These are phyloP conservation scores for Falco biarmicus DNA, from an alignment of 2,797 vertebrate genomes.

Conservation along the genomic window DNA sequence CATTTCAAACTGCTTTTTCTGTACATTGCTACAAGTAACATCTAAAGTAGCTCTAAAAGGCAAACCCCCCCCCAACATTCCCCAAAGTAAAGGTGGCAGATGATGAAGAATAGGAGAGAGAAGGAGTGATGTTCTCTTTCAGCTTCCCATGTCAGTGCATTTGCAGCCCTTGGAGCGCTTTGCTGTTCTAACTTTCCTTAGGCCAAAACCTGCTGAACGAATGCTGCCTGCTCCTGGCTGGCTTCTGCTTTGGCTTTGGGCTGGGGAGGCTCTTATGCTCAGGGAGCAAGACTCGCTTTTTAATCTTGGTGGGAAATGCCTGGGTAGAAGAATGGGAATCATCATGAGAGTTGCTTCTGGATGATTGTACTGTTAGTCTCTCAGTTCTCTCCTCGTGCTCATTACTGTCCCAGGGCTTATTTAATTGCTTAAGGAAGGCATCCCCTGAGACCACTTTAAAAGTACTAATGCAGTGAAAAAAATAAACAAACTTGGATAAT, in stretches of 20 bases:
- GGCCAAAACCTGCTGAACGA: neutral
- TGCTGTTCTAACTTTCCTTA: neutral
- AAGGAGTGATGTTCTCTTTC: neutral
- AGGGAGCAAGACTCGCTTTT: neutral
- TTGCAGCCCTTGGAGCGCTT: neutral
- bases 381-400: neutral
- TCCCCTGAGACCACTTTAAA: neutral
- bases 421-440: neutral
- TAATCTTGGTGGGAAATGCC: neutral
- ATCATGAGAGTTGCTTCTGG: neutral
- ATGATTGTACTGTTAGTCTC: neutral
- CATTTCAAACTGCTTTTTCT: neutral
- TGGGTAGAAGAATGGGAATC: neutral
- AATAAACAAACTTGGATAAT: neutral
- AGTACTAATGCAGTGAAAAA: neutral
- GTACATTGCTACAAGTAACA: neutral
- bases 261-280: neutral
- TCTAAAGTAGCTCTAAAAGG: constrained; percentile 20
- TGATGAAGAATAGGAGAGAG: neutral
- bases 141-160: neutral
- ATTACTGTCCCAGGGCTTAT: neutral
- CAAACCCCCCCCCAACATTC: neutral
- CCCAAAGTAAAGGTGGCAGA: neutral
- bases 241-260: neutral
- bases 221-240: neutral